Evolutionary conservation across 2,888 invertebrate species (phyloP).

Genomic region (Drosophila maculinotata): DNA sequence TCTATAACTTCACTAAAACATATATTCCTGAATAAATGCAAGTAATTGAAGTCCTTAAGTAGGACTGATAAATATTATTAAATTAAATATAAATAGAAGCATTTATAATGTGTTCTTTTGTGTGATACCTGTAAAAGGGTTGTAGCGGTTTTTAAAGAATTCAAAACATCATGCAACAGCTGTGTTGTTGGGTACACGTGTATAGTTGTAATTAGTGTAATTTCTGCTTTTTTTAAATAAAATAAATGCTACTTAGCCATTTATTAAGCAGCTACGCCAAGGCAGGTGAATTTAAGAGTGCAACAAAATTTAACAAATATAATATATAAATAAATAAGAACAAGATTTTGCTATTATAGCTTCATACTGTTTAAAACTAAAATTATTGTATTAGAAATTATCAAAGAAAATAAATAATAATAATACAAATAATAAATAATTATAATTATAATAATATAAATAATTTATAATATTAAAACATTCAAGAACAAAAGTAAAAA

Average conservation of each 20-base stretch:
- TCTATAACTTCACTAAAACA: background rate
- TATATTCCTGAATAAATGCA: background rate
- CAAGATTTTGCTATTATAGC: no score
- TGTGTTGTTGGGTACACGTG: constrained; percentile 54
- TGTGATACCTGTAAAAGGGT: background rate
- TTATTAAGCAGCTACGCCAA: constrained; percentile 52
- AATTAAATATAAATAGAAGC: background rate
- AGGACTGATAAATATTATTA: background rate
- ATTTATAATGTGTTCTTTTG: background rate
- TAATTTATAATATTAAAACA: no score
- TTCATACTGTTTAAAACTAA: no score
- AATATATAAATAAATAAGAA: no score
- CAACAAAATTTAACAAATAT: no score
- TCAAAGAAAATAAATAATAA: no score
- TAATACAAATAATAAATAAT: no score
- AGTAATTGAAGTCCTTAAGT: background rate
- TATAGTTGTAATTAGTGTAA: constrained; percentile 2
- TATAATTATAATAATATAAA: no score
- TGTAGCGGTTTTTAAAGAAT: background rate
- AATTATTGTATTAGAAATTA: no score
- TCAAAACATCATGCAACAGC: constrained; percentile 44
- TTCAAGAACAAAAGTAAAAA: no score
- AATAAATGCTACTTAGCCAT: constrained; percentile 57
- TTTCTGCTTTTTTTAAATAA: constrained; percentile 13
- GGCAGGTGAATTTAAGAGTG: constrained; percentile 83